A percentile compares a stretch with the other conserved stretches of the same genome.
Evolutionary conservation across 2,888 invertebrate genomes (phyloP).

Genomic region (Petrolisthes manimaculis): DNA sequence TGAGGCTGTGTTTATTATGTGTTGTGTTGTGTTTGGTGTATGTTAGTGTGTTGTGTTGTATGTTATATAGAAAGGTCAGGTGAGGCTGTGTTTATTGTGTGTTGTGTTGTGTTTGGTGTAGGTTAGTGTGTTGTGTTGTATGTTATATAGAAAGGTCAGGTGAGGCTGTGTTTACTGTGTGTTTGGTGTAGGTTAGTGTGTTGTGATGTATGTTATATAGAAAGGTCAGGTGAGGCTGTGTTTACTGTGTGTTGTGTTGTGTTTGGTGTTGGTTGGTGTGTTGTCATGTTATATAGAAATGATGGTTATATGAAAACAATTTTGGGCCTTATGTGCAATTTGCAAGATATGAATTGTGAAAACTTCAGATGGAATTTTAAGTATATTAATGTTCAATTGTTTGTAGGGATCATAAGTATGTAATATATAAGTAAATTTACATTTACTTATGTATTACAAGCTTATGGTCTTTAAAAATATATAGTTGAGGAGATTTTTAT

Average conservation of each 20-base stretch:
- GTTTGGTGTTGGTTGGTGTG: background rate
- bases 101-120: background rate
- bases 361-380: too few species aligned
- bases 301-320: background rate
- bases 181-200: background rate
- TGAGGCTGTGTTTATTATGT: background rate
- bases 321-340: background rate
- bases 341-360: too few species aligned
- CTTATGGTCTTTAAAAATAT: background rate
- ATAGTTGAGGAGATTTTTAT: too few species aligned
- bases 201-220: too few species aligned
- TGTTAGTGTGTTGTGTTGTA: background rate
- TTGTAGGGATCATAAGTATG: too few species aligned
- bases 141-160: too few species aligned
- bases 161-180: constrained; percentile 8
- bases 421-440: too few species aligned
- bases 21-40: background rate
- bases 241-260: background rate
- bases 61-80: too few species aligned
- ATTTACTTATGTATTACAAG: too few species aligned
- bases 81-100: constrained; percentile 4
- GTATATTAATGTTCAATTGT: too few species aligned
- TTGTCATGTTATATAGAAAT: background rate
- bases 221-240: constrained; percentile 44
- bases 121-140: background rate